Conservation (phyloP, 1,140 invertebrate genomes). For the Arion vulgaris region DNA sequence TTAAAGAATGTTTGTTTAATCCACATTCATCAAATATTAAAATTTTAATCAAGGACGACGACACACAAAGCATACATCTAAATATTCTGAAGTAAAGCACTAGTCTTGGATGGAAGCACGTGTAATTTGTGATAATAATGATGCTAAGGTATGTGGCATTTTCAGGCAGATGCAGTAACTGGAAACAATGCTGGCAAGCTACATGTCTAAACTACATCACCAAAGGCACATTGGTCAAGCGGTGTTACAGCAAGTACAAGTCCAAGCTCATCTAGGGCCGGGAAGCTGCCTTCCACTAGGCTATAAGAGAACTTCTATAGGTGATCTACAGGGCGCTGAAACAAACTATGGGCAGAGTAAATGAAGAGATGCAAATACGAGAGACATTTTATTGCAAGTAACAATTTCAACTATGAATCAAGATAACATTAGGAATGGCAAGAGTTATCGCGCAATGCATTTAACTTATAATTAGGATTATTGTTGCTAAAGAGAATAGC, state of each 20-base stretch:
- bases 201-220: constrained; percentile 21
- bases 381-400: not conserved
- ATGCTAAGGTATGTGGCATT: constrained; percentile 14
- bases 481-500: no score
- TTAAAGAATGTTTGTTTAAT: no score
- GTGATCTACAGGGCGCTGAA: constrained; percentile 5
- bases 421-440: no score
- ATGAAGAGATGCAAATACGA: not conserved
- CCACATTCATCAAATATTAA: no score
- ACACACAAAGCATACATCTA: no score
- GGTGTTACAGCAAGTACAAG: not conserved
- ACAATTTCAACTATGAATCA: no score
- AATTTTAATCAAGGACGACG: no score
- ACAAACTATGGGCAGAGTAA: constrained; percentile 14
- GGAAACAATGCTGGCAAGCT: constrained; percentile 13
- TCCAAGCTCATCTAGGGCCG: constrained; percentile 14
- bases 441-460: no score
- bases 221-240: constrained; percentile 23
- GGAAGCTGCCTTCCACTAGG: constrained; percentile 18
- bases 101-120: no score
- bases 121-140: no score
- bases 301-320: constrained; percentile 18
- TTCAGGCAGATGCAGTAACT: not conserved
- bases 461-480: no score
- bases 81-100: no score